A percentile compares a stretch with the other conserved stretches of the same genome.
These are phyloP conservation scores for Eriosoma lanigerum DNA, from an alignment of 1,140 invertebrate genomes.

Conservation along the genomic window DNA sequence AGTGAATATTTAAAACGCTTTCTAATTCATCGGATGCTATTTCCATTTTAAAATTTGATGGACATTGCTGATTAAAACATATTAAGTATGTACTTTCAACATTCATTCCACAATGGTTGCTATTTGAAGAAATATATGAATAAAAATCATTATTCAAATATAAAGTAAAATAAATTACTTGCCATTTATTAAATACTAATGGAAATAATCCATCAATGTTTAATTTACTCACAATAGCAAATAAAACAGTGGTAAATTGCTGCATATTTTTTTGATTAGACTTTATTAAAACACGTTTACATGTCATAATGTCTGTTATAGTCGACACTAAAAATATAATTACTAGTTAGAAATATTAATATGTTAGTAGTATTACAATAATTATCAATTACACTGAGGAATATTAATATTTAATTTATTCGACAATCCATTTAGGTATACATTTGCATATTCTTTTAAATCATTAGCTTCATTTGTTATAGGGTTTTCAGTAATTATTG, in stretches of 20 bases:
- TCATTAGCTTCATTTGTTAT: conserved; percentile 57
- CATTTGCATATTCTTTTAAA: conserved; percentile 53
- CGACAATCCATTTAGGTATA: not conserved
- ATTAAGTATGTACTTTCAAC: not conserved
- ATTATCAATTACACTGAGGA: not conserved
- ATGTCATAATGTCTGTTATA: conserved; percentile 60
- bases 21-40: conserved; percentile 50
- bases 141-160: not conserved
- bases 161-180: conserved; percentile 25
- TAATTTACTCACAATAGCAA: conserved; percentile 59
- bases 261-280: conserved; percentile 55
- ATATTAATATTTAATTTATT: conserved; percentile 1
- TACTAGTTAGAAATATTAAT: not conserved
- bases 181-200: conserved; percentile 54
- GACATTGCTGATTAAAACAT: conserved; percentile 11
- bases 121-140: not conserved
- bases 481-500: conserved; percentile 61
- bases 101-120: conserved; percentile 13
- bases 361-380: too few species aligned
- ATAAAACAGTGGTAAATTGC: conserved; percentile 59
- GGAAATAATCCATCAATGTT: conserved; percentile 58
- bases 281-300: conserved; percentile 58
- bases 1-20: conserved; percentile 60
- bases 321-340: conserved; percentile 56
- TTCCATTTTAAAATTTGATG: not conserved